phyloP scores from a whole-genome alignment of 2,888 invertebrate species.

The Ornithoptera priamus region DNA sequence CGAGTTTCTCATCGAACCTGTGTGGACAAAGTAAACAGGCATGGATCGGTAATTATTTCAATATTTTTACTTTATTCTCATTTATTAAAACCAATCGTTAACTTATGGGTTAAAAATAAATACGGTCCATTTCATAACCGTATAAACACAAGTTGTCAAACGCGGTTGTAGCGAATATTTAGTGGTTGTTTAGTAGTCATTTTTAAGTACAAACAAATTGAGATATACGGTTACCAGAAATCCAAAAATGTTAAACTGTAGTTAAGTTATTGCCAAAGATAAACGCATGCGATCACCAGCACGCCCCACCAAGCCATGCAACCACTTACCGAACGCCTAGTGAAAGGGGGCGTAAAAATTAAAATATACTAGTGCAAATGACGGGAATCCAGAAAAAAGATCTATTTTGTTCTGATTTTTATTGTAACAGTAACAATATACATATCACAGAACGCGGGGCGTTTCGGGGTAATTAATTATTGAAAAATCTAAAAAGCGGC shows the following conservation, averaged over 20 bases:
- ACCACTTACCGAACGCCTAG: constrained; percentile 61
- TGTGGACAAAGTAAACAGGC: constrained; percentile 76
- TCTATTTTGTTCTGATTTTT: constrained; percentile 65
- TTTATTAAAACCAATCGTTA: background rate
- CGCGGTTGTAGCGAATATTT: background rate
- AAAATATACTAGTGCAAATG: constrained; percentile 47
- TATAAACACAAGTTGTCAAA: background rate
- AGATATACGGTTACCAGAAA: constrained; percentile 14
- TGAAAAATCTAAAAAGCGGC: constrained; percentile 60
- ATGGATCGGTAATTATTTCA: constrained; percentile 60
- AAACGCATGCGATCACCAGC: constrained; percentile 70
- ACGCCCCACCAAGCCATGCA: constrained; percentile 74
- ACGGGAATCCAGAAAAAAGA: constrained; percentile 59
- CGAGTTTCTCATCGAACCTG: constrained; percentile 84
- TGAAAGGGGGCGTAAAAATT: constrained; percentile 49
- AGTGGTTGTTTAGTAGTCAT: background rate
- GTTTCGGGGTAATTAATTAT: constrained; percentile 69
- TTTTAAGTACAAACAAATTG: background rate
- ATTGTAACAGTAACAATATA: constrained; percentile 79
- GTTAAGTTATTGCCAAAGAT: constrained; percentile 49
- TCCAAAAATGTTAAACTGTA: constrained; percentile 42
- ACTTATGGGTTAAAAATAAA: background rate
- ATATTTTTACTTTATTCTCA: constrained; percentile 38
- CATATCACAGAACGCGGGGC: constrained; percentile 81
- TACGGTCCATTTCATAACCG: background rate